phyloP scores from a whole-genome alignment of 2,888 invertebrate genomes.

The Ormyrus thymus region DNA sequence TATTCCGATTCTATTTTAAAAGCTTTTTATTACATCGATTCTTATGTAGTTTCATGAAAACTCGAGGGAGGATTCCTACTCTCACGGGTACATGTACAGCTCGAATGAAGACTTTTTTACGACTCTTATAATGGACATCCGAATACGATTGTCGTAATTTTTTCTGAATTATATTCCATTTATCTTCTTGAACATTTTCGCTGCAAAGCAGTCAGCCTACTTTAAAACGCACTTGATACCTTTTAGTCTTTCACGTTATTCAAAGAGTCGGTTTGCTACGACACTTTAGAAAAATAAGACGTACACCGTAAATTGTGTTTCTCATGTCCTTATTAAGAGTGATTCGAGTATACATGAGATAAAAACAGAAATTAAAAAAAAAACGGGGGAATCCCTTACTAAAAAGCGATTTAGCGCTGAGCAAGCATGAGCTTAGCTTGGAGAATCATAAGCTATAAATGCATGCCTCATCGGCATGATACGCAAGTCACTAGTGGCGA shows the following conservation, averaged over 20 bases:
- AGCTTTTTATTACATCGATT: constrained; percentile 42
- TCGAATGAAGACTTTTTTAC: constrained; percentile 38
- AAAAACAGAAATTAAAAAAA: constrained; percentile 11
- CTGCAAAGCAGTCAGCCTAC: not conserved
- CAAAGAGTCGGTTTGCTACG: too few species aligned
- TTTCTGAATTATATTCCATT: constrained; percentile 1
- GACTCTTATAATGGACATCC: constrained; percentile 21
- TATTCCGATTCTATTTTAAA: constrained; percentile 12
- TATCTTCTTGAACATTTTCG: not conserved
- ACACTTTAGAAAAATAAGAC: too few species aligned
- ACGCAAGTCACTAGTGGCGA: constrained; percentile 24
- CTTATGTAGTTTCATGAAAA: constrained; percentile 37
- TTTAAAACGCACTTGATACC: not conserved
- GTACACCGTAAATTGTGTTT: too few species aligned
- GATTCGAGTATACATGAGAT: constrained; percentile 24
- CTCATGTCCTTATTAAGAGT: not conserved
- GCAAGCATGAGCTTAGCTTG: constrained; percentile 54
- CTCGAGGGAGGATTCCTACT: constrained; percentile 23
- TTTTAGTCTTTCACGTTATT: not conserved
- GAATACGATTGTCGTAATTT: too few species aligned
- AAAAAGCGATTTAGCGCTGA: constrained; percentile 31
- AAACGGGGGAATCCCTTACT: not conserved
- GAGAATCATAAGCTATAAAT: constrained; percentile 32
- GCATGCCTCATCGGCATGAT: constrained; percentile 52
- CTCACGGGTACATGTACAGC: constrained; percentile 28